These are phyloP conservation scores for Hemicrepidius hirtus DNA, from an alignment of 2,888 invertebrate genomes.

Conservation along the genomic window DNA sequence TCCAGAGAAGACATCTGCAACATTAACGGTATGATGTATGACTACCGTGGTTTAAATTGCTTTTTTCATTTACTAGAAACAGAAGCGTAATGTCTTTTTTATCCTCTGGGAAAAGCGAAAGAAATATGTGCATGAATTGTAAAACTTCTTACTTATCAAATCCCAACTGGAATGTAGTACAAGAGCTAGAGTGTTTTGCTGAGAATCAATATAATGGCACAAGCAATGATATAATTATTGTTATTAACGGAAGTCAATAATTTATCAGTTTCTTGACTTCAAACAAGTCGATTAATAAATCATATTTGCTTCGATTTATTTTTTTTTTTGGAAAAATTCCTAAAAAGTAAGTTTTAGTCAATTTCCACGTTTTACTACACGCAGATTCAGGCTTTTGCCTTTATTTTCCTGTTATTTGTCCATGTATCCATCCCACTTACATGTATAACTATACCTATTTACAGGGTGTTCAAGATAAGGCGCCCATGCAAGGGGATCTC, in stretches of 20 bases:
- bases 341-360: too few relatives aligned
- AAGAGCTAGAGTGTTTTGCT: neutral
- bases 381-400: too few relatives aligned
- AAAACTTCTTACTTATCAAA: conserved; percentile 24
- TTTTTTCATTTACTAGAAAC: conserved; percentile 66
- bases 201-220: neutral
- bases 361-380: too few relatives aligned
- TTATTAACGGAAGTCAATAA: neutral
- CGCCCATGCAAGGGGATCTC: too few relatives aligned
- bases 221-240: conserved; percentile 2
- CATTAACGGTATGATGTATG: conserved; percentile 64
- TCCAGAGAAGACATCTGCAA: conserved; percentile 59
- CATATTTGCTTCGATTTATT: too few relatives aligned
- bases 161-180: neutral
- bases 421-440: too few relatives aligned
- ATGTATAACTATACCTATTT: too few relatives aligned
- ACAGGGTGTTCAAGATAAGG: too few relatives aligned
- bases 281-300: too few relatives aligned
- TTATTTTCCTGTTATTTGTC: too few relatives aligned
- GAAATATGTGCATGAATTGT: conserved; percentile 56
- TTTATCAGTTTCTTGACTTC: too few relatives aligned
- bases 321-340: too few relatives aligned
- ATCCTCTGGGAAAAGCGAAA: conserved; percentile 65
- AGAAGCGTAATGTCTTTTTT: conserved; percentile 70
- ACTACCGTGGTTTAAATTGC: conserved; percentile 66